These are phyloP conservation scores for Sitobion miscanthi DNA, from an alignment of 1,140 invertebrate genomes.

Conservation along the genomic window DNA sequence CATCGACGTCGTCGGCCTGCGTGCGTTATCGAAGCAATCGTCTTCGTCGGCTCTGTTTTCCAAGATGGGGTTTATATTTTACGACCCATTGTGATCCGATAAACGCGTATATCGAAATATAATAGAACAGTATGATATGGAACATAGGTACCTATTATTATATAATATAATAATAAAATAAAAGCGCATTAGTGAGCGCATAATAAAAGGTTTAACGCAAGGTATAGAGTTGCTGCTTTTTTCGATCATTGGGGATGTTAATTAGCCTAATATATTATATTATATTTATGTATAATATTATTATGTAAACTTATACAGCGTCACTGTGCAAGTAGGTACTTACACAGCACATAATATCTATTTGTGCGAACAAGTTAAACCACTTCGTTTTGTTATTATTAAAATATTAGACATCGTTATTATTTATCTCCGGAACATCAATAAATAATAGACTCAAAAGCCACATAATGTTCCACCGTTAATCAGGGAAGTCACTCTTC, in stretches of 20 bases:
- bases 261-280: not conserved
- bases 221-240: not conserved
- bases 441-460: not conserved
- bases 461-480: not conserved
- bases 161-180: not conserved
- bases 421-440: not conserved
- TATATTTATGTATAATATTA: not conserved
- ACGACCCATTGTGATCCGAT: not conserved
- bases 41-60: not conserved
- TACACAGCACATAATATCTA: not conserved
- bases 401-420: not conserved
- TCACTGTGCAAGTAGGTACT: not conserved
- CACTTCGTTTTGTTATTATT: not conserved
- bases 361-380: not conserved
- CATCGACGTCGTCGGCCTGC: not conserved
- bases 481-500: not conserved
- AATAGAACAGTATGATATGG: too few species aligned
- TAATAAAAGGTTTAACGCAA: not conserved
- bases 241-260: not conserved
- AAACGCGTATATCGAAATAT: not conserved
- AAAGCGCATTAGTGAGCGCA: not conserved
- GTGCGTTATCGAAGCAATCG: not conserved
- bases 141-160: too few species aligned
- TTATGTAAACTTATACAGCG: not conserved
- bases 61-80: not conserved